Conservation (phyloP, 2,113 vertebrate species). For the Suricata suricatta region DNA sequence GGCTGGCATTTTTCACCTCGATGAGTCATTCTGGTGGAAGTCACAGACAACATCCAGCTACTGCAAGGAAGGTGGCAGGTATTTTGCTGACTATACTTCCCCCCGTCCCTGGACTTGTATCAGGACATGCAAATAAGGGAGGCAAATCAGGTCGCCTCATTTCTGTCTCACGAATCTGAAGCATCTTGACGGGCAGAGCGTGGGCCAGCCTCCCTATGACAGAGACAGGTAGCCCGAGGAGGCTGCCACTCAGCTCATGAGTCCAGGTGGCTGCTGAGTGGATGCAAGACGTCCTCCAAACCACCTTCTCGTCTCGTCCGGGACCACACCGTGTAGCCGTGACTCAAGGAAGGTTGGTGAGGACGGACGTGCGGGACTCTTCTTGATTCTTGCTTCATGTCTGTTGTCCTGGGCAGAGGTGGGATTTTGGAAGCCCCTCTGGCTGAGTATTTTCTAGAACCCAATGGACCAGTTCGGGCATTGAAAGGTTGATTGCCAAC, state of each 20-base stretch:
- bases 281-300: too few species aligned
- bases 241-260: background rate
- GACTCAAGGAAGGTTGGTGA: background rate
- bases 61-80: background rate
- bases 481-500: background rate
- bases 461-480: too few species aligned
- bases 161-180: background rate
- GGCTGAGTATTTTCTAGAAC: background rate
- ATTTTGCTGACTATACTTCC: background rate
- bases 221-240: too few species aligned
- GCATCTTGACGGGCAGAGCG: too few species aligned
- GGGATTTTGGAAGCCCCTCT: background rate
- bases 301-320: background rate
- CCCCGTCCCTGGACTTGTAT: background rate
- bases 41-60: background rate
- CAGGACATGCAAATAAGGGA: background rate
- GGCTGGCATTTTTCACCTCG: too few species aligned
- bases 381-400: background rate
- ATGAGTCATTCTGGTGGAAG: background rate
- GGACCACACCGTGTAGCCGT: background rate
- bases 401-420: background rate
- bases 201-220: accelerated
- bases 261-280: background rate
- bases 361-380: background rate
- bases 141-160: background rate